These are phyloP conservation scores for Chiloscyllium punctatum DNA, from an alignment of 2,797 vertebrate species.

Conservation along the genomic window DNA sequence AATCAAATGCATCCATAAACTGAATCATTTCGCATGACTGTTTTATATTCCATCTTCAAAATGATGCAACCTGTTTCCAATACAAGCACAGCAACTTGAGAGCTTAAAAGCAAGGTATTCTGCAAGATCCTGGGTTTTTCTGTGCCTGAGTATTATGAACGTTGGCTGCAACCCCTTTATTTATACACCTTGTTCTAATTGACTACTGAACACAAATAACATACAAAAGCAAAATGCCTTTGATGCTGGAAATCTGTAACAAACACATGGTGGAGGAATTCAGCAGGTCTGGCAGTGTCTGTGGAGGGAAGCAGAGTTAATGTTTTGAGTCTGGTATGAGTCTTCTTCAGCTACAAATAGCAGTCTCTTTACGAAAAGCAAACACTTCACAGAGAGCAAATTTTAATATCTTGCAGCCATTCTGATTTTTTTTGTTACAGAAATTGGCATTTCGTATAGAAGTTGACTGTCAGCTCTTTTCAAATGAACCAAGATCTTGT, in stretches of 20 bases:
- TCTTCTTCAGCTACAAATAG: not conserved
- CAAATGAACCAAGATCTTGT: not conserved
- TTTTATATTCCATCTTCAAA: not conserved
- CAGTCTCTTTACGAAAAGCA: not conserved
- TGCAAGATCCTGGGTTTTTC: not conserved
- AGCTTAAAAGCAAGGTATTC: not conserved
- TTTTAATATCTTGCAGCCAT: not conserved
- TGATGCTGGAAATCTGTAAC: no score
- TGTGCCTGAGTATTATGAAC: not conserved
- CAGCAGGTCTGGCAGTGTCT: no score
- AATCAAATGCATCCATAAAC: not conserved
- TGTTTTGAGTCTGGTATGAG: no score
- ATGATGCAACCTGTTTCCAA: not conserved
- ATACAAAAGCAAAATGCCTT: no score
- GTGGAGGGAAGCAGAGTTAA: no score
- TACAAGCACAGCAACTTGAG: not conserved
- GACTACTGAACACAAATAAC: not conserved
- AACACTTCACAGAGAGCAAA: not conserved
- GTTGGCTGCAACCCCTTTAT: not conserved
- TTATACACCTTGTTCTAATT: not conserved
- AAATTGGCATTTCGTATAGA: not conserved
- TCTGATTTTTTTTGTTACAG: not conserved
- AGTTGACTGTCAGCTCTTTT: not conserved
- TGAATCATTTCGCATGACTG: not conserved
- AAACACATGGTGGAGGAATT: no score